Evolutionary conservation across 2,797 vertebrate genomes (phyloP).

Genomic region (Notamacropus eugenii): DNA sequence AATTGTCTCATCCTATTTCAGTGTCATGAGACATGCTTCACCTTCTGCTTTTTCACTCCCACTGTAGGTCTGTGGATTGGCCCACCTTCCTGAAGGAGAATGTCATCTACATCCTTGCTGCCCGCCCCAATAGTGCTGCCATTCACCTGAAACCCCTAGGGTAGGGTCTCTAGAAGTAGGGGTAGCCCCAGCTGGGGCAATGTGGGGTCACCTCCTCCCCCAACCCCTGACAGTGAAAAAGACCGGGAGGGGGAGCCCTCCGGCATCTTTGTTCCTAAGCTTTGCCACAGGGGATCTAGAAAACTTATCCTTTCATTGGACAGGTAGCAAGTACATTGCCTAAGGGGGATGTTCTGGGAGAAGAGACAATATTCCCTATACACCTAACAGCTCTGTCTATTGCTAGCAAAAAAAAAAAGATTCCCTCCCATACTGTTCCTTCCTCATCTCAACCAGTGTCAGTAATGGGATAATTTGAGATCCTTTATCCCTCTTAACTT

Average conservation of each 20-base stretch:
- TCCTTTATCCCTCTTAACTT: background rate
- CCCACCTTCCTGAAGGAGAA: constrained; percentile 92
- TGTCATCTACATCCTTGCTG: constrained; percentile 92
- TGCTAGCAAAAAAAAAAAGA: background rate
- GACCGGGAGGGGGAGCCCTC: constrained; percentile 46
- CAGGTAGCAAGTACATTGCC: constrained; percentile 40
- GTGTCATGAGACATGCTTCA: background rate
- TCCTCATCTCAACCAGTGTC: background rate
- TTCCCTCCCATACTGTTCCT: background rate
- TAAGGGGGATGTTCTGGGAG: constrained; percentile 29
- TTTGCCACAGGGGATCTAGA: constrained; percentile 50
- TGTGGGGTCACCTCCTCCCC: constrained; percentile 51
- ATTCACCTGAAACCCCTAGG: constrained; percentile 93
- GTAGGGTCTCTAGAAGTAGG: constrained; percentile 79
- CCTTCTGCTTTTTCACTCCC: constrained; percentile 50
- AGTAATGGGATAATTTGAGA: background rate
- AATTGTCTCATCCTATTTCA: background rate
- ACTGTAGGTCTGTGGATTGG: constrained; percentile 91
- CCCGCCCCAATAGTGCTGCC: constrained; percentile 94
- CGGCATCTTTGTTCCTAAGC: constrained; percentile 62
- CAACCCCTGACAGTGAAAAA: constrained; percentile 63
- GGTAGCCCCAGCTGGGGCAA: constrained; percentile 28
- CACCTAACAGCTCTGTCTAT: fast-evolving
- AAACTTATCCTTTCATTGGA: constrained; percentile 33
- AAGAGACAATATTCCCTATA: background rate